Percentiles rank a stretch among this genome's conserved stretches.
Evolutionary conservation across 2,888 invertebrate genomes (phyloP).

Genomic region (Polymixis flavicincta): DNA sequence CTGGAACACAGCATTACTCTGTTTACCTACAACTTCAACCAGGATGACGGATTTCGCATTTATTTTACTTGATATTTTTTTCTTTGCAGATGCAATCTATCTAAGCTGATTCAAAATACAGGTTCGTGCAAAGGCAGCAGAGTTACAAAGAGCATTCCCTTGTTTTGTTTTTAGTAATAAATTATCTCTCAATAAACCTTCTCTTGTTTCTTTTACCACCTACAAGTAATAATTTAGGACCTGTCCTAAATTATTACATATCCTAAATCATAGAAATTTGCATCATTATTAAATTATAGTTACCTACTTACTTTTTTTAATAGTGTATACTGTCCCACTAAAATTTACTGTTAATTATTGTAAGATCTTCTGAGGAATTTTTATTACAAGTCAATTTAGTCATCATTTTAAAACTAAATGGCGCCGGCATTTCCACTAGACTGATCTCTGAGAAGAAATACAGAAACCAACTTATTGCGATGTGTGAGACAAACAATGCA

Average conservation of each 20-base stretch:
- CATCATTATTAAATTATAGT: too few relatives aligned
- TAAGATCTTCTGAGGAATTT: neutral
- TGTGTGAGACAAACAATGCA: too few relatives aligned
- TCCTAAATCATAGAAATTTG: too few relatives aligned
- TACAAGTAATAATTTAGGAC: neutral
- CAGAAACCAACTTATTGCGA: too few relatives aligned
- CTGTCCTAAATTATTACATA: too few relatives aligned
- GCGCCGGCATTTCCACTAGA: too few relatives aligned
- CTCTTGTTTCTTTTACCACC: neutral
- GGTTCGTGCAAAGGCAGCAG: neutral
- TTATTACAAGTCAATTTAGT: too few relatives aligned
- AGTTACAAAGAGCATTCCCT: neutral
- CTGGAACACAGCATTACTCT: too few relatives aligned
- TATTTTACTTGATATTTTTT: neutral
- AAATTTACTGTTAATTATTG: neutral
- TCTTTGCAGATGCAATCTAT: constrained; percentile 20
- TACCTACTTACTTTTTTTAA: neutral
- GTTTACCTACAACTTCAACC: neutral
- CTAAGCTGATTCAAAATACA: constrained; percentile 5
- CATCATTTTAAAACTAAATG: too few relatives aligned
- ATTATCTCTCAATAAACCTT: neutral
- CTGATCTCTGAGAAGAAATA: too few relatives aligned
- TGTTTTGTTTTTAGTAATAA: constrained; percentile 11
- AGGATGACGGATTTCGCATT: neutral
- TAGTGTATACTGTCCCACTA: neutral